These are phyloP conservation scores for Oxycera nigricornis DNA, from an alignment of 2,888 invertebrate species.

Conservation along the genomic window DNA sequence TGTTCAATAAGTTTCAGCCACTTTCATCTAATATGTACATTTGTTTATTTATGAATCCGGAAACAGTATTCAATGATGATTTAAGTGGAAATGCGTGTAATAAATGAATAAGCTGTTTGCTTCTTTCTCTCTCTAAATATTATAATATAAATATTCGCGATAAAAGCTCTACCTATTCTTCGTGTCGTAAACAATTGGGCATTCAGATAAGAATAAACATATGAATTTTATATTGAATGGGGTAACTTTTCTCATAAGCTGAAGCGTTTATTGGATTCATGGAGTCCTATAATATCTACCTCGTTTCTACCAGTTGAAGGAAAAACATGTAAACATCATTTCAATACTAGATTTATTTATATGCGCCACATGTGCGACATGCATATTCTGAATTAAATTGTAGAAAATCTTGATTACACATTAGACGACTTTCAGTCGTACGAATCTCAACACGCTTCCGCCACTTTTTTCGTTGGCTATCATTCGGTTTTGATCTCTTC, in stretches of 20 bases:
- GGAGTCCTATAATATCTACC: no score
- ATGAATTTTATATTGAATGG: no score
- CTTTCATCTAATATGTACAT: background rate
- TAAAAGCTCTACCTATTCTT: no score
- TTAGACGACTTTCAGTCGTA: slow-evolving; percentile 22
- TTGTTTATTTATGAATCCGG: slow-evolving; percentile 8
- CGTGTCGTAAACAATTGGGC: no score
- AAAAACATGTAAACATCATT: slow-evolving; percentile 13
- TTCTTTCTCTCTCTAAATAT: no score
- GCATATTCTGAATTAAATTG: slow-evolving; percentile 18
- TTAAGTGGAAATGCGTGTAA: no score
- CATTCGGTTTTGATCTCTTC: slow-evolving; percentile 41
- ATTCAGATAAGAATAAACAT: no score
- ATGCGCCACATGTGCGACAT: slow-evolving; percentile 33
- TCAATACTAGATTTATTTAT: slow-evolving; percentile 13
- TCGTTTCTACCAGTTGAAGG: slow-evolving; percentile 1
- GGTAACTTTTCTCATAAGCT: no score
- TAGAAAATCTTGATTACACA: slow-evolving; percentile 23
- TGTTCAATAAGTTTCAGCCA: slow-evolving; percentile 14
- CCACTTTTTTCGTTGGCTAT: slow-evolving; percentile 33
- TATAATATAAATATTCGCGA: no score
- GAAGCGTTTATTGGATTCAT: no score
- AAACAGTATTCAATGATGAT: no score
- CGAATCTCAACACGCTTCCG: slow-evolving; percentile 31
- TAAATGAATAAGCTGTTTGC: no score